These are phyloP conservation scores for Zosterops japonicus DNA, from an alignment of 2,113 vertebrate species.

Conservation along the genomic window DNA sequence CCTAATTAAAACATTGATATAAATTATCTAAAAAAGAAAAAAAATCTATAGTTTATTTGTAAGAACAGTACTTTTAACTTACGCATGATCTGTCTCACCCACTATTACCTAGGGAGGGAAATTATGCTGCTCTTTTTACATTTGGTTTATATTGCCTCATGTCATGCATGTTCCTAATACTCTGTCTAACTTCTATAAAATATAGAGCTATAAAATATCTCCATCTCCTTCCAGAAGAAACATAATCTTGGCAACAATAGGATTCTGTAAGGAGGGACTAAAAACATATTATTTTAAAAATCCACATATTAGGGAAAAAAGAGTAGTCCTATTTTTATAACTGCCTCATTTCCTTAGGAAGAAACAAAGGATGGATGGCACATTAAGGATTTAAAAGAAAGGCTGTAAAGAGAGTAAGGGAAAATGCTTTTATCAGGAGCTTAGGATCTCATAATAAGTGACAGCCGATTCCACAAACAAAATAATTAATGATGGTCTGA, in stretches of 20 bases:
- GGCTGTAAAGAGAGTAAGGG: not conserved
- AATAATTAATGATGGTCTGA: conserved; percentile 37
- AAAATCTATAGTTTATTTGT: not conserved
- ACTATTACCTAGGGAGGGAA: not conserved
- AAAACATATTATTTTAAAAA: not conserved
- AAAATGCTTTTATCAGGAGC: not conserved
- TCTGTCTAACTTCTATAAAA: not conserved
- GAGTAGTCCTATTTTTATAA: not conserved
- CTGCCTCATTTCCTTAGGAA: not conserved
- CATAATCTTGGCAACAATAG: not conserved
- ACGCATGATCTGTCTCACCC: not conserved
- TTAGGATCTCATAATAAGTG: not conserved
- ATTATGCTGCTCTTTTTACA: not conserved
- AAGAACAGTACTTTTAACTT: not conserved
- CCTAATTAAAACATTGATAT: not conserved
- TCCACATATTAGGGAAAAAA: not conserved
- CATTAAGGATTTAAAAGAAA: not conserved
- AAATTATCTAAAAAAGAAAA: not conserved
- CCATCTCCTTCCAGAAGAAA: not conserved
- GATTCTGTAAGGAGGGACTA: not conserved
- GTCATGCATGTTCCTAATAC: not conserved
- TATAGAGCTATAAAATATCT: not conserved
- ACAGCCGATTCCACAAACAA: conserved; percentile 29
- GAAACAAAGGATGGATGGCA: not conserved
- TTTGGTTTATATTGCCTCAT: not conserved